These are phyloP conservation scores for Colletes gigas DNA, from an alignment of 1,140 invertebrate genomes.

Conservation along the genomic window DNA sequence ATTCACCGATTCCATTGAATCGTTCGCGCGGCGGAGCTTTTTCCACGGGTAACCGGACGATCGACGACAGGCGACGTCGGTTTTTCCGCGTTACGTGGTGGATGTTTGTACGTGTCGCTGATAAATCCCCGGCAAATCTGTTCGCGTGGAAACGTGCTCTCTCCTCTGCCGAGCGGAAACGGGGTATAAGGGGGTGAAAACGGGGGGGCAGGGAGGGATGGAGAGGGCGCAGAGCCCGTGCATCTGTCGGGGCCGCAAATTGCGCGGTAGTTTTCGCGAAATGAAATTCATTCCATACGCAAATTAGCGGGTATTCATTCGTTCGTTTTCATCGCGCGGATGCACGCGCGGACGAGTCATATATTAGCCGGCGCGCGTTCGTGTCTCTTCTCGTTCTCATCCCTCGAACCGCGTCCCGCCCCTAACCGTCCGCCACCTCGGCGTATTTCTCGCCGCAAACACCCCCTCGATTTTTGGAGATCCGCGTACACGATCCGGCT, in stretches of 20 bases:
- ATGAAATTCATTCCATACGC: constrained; percentile 60
- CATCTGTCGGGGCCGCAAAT: constrained; percentile 37
- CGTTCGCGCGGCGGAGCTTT: not conserved
- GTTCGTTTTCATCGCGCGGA: constrained; percentile 34
- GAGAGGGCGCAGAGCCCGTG: not conserved
- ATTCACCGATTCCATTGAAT: not conserved
- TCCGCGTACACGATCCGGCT: constrained; percentile 3
- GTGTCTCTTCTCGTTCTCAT: not conserved
- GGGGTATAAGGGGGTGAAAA: not conserved
- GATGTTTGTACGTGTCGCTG: not conserved
- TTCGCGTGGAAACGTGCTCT: constrained; percentile 17
- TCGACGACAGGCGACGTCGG: not conserved
- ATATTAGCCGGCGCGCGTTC: constrained; percentile 38
- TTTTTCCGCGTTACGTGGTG: constrained; percentile 4
- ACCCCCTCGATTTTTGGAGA: constrained; percentile 27
- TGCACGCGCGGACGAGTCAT: constrained; percentile 33
- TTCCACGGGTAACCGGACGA: not conserved
- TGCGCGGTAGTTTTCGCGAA: constrained; percentile 52
- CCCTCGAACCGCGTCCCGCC: not conserved
- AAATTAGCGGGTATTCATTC: constrained; percentile 51
- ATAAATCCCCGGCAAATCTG: not conserved
- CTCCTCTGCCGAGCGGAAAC: not conserved
- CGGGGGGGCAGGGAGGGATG: not conserved
- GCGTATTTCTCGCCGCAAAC: constrained; percentile 14
- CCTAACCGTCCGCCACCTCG: not conserved